Conservation (phyloP, 1,140 invertebrate species). For the Diploscapter pachys region DNA sequence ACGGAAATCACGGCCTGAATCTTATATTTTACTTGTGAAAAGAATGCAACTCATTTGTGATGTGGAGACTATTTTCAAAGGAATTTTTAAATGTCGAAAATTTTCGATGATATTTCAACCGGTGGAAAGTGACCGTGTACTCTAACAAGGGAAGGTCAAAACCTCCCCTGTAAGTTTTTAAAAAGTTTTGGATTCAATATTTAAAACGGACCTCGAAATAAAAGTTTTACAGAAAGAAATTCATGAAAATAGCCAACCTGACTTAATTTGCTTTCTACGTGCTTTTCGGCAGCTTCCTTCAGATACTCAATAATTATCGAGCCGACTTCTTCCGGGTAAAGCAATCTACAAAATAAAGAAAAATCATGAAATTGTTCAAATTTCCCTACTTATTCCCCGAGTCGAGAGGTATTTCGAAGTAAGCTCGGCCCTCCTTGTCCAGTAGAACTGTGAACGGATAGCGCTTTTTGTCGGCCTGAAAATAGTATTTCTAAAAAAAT, state of each 20-base stretch:
- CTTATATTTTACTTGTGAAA: no score
- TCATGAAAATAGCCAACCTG: constrained; percentile 17
- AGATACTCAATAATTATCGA: constrained; percentile 53
- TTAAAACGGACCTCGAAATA: no score
- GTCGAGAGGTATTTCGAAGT: constrained; percentile 47
- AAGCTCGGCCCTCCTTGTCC: constrained; percentile 48
- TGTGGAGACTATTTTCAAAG: no score
- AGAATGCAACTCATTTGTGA: no score
- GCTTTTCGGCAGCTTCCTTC: constrained; percentile 41
- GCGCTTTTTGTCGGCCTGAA: constrained; percentile 51
- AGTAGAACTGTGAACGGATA: constrained; percentile 54
- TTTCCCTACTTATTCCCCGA: constrained; percentile 7
- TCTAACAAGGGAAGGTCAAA: no score
- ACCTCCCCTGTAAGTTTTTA: no score
- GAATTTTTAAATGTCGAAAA: no score
- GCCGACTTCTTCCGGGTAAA: constrained; percentile 54
- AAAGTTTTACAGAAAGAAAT: neutral
- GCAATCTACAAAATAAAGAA: constrained; percentile 36
- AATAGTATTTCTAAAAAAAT: constrained; percentile 22
- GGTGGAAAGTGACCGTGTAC: no score
- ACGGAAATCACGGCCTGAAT: no score
- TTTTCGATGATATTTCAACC: no score
- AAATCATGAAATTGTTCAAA: constrained; percentile 26
- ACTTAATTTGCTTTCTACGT: constrained; percentile 31
- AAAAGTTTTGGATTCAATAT: no score